Percentiles rank a stretch among this genome's conserved stretches.
Evolutionary conservation across 2,113 vertebrate species (phyloP).

Genomic region (Sylvietta virens): DNA sequence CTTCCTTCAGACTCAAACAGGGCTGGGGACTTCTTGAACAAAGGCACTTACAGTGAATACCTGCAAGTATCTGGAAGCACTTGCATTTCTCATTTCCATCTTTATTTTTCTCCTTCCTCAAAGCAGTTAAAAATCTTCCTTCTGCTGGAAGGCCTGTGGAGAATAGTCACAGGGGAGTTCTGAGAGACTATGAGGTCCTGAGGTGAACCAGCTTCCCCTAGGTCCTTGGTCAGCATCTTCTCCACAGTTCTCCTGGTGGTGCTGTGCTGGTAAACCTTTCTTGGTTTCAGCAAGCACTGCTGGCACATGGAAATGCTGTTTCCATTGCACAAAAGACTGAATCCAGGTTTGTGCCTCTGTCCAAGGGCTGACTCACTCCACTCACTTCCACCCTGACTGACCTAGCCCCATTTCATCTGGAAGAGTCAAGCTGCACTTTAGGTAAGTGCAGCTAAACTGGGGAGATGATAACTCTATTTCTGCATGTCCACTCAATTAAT

Average conservation of each 20-base stretch:
- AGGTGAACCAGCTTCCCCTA: background rate
- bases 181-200: background rate
- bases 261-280: background rate
- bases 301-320: background rate
- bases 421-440: background rate
- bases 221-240: background rate
- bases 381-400: background rate
- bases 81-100: background rate
- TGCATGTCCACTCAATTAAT: background rate
- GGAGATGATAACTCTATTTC: background rate
- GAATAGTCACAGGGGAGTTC: background rate
- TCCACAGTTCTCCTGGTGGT: accelerated
- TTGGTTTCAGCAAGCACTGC: background rate
- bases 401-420: background rate
- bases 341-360: background rate
- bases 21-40: background rate
- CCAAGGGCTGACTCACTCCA: background rate
- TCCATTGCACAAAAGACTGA: background rate
- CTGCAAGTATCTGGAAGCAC: background rate
- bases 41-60: background rate
- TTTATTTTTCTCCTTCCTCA: background rate
- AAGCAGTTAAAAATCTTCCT: background rate
- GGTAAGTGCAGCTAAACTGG: constrained; percentile 19
- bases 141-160: background rate
- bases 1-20: background rate